phyloP scores from a whole-genome alignment of 2,113 vertebrate genomes.

The Scomber colias region DNA sequence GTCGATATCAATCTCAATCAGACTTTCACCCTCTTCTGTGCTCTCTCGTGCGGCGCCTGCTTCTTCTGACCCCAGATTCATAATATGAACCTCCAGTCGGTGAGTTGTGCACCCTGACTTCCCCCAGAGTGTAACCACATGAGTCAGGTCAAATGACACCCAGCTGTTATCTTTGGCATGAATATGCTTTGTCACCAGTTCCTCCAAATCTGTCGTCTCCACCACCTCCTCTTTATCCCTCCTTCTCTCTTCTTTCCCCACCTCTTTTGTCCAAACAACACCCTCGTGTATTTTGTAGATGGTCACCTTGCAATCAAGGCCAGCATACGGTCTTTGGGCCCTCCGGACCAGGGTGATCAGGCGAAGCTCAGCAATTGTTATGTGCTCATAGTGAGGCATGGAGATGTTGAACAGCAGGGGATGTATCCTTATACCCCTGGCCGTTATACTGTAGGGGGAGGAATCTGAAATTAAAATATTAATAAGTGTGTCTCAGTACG shows the following conservation, averaged over 20 bases:
- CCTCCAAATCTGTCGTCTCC: slow-evolving; percentile 79
- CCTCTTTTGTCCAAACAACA: slow-evolving; percentile 68
- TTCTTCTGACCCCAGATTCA: slow-evolving; percentile 73
- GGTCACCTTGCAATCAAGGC: slow-evolving; percentile 89
- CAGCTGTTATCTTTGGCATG: slow-evolving; percentile 89
- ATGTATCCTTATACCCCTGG: slow-evolving; percentile 85
- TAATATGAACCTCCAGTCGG: slow-evolving; percentile 90
- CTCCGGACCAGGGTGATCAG: slow-evolving; percentile 89
- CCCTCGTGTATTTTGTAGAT: slow-evolving; percentile 86
- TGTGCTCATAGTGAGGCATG: slow-evolving; percentile 90
- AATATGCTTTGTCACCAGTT: slow-evolving; percentile 88
- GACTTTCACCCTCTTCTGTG: slow-evolving; percentile 50
- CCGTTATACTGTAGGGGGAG: slow-evolving; percentile 81
- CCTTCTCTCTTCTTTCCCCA: slow-evolving; percentile 61
- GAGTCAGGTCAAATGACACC: slow-evolving; percentile 95
- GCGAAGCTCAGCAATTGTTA: slow-evolving; percentile 91
- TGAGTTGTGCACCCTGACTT: slow-evolving; percentile 85
- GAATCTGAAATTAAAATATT: slow-evolving; percentile 86
- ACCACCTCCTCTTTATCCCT: slow-evolving; percentile 66
- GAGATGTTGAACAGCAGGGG: slow-evolving; percentile 95
- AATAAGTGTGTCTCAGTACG: slow-evolving; percentile 35
- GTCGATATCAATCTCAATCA: slow-evolving; percentile 86
- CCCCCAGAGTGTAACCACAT: slow-evolving; percentile 87
- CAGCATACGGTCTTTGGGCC: slow-evolving; percentile 82
- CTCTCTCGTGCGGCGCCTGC: slow-evolving; percentile 40